These are phyloP conservation scores for Nephotettix cincticeps DNA, from an alignment of 1,140 invertebrate species.

Conservation along the genomic window DNA sequence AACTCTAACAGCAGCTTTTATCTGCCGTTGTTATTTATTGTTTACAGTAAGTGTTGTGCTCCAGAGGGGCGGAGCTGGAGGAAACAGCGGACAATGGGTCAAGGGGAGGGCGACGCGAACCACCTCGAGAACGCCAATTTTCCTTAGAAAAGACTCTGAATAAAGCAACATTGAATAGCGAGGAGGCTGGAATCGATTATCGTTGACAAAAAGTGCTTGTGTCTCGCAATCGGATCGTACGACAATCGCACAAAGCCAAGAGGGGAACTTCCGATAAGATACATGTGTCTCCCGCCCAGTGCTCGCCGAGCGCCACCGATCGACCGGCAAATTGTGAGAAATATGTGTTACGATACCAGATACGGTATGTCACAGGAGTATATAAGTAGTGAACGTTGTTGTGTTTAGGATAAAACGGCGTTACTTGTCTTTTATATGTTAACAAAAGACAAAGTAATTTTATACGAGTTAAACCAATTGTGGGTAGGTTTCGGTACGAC, in stretches of 20 bases:
- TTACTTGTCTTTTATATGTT: too few species aligned
- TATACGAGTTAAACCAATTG: too few species aligned
- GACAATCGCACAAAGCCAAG: constrained; percentile 7
- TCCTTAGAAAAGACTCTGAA: constrained; percentile 10
- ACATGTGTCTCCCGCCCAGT: constrained; percentile 6
- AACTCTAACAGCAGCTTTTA: too few species aligned
- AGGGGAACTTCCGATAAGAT: neutral
- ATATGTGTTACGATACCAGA: neutral
- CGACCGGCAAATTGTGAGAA: neutral
- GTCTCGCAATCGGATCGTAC: constrained; percentile 8
- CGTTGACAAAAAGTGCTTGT: neutral
- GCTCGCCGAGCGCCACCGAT: neutral
- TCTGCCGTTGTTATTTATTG: neutral
- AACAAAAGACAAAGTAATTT: too few species aligned
- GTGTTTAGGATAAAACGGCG: too few species aligned
- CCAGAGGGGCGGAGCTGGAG: neutral
- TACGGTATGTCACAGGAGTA: too few species aligned
- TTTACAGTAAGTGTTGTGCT: neutral
- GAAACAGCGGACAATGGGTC: neutral
- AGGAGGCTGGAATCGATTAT: constrained; percentile 9
- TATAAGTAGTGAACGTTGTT: too few species aligned
- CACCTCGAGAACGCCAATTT: neutral
- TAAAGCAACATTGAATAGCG: constrained; percentile 9
- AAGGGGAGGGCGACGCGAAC: neutral
- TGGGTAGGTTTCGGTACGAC: too few species aligned